Conservation (phyloP, 2,113 vertebrate species). For the Prionailurus bengalensis region DNA sequence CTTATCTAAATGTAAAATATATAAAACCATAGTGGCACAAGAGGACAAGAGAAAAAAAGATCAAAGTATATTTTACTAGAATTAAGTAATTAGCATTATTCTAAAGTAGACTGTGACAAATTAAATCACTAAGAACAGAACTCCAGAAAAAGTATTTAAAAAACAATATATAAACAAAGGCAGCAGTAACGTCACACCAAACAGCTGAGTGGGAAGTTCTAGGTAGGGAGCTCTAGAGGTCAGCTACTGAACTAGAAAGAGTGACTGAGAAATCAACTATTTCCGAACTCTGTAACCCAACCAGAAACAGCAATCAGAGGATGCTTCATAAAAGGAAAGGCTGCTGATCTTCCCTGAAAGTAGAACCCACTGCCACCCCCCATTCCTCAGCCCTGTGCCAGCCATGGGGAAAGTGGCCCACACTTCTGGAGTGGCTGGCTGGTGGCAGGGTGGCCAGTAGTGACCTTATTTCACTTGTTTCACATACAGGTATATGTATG, state of each 20-base stretch:
- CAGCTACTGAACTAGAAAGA: neutral
- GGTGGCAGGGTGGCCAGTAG: neutral
- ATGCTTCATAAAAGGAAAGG: neutral
- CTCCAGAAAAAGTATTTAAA: neutral
- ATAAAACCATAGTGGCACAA: neutral
- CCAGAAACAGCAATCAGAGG: neutral
- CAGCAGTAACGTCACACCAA: neutral
- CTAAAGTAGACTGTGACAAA: neutral
- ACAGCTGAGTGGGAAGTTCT: neutral
- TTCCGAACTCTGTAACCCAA: neutral
- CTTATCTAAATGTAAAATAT: constrained; percentile 21
- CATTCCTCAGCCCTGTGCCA: neutral
- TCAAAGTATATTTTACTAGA: constrained; percentile 15
- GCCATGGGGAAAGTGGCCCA: neutral
- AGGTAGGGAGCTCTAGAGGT: neutral
- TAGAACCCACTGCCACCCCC: neutral
- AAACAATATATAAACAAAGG: neutral
- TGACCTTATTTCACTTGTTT: neutral
- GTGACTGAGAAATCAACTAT: neutral
- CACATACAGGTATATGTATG: neutral
- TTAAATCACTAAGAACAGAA: constrained; percentile 7
- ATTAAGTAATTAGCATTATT: neutral
- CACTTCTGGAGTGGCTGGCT: neutral
- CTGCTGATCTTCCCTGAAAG: neutral
- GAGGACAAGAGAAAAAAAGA: neutral